Conservation (phyloP, 2,797 vertebrate genomes). For the Scolopax bukidnonensis region DNA sequence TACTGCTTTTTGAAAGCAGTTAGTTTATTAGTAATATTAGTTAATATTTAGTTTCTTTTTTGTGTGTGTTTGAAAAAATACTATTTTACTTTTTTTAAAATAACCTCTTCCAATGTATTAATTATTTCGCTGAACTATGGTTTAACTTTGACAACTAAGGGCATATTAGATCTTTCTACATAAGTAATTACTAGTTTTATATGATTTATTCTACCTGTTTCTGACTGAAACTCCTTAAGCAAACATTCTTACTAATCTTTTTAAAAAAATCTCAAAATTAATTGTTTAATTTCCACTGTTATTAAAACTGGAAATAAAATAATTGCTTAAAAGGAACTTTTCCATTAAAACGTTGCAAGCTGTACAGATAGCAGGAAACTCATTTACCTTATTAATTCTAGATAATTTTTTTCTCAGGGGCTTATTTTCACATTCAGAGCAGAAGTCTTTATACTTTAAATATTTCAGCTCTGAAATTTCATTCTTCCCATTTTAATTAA, state of each 20-base stretch:
- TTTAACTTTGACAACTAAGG: not conserved
- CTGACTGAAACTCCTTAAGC: not conserved
- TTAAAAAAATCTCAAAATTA: not conserved
- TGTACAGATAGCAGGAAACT: not conserved
- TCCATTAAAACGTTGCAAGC: not conserved
- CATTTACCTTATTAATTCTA: not conserved
- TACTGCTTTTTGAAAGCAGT: not conserved
- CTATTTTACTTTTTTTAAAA: not conserved
- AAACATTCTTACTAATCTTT: not conserved
- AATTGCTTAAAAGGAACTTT: not conserved
- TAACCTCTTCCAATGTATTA: not conserved
- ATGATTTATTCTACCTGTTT: not conserved
- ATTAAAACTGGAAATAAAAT: not conserved
- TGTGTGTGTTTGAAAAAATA: not conserved
- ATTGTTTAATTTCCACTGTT: not conserved
- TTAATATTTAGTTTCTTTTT: not conserved
- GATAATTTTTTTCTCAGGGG: not conserved
- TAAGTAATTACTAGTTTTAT: not conserved
- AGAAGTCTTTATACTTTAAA: not conserved
- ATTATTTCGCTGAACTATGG: not conserved
- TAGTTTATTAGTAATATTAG: not conserved
- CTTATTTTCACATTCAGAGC: not conserved
- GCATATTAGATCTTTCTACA: not conserved
- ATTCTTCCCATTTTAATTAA: not conserved
- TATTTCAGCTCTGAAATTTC: not conserved